Evolutionary conservation across 2,797 vertebrate genomes (phyloP).

Genomic region (Sorex maritimensis): DNA sequence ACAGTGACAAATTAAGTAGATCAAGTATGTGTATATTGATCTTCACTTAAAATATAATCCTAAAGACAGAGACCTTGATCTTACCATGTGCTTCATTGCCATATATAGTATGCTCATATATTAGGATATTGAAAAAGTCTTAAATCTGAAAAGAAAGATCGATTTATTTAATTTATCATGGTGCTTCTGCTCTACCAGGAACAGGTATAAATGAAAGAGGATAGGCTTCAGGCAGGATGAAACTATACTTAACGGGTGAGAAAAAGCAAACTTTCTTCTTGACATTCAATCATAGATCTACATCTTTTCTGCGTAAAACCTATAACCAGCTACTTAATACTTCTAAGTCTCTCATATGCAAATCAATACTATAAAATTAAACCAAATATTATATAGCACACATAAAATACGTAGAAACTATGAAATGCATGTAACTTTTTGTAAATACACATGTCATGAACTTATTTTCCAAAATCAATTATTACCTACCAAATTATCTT

Average conservation of each 20-base stretch:
- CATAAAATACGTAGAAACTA: neutral
- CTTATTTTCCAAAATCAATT: too few relatives aligned
- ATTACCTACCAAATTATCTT: too few relatives aligned
- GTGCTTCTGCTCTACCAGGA: neutral
- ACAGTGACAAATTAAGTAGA: slow-evolving; percentile 33
- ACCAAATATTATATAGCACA: neutral
- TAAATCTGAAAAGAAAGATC: neutral
- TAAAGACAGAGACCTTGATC: neutral
- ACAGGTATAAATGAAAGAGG: neutral
- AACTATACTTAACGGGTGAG: neutral
- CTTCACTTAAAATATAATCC: neutral
- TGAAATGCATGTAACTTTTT: neutral
- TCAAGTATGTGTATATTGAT: neutral
- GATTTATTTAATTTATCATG: neutral
- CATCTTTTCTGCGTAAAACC: neutral
- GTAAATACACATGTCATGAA: too few relatives aligned
- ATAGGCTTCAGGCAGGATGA: neutral
- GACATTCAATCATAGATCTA: neutral
- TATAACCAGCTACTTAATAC: neutral
- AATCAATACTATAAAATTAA: neutral
- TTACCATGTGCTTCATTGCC: neutral
- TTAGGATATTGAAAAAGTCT: neutral
- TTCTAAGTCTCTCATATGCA: neutral
- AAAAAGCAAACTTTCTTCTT: slow-evolving; percentile 19
- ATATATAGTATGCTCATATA: neutral